These are phyloP conservation scores for Lasioglossum pauxillum DNA, from an alignment of 2,888 invertebrate species.

Conservation along the genomic window DNA sequence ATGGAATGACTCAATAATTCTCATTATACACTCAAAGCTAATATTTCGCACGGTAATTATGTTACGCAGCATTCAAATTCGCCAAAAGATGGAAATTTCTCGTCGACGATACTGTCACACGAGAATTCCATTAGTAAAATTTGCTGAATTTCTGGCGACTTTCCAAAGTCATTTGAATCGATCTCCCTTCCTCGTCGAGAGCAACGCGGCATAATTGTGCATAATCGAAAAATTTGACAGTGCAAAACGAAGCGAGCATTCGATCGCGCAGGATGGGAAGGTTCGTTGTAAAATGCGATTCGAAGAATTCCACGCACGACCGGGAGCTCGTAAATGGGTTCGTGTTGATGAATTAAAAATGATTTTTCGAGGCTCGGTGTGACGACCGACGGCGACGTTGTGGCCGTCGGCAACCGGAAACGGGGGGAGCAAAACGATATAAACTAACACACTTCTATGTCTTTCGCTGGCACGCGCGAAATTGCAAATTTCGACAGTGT, in stretches of 20 bases:
- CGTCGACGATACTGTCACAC: background rate
- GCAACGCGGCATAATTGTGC: background rate
- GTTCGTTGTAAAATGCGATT: background rate
- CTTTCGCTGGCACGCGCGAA: slow-evolving; percentile 45
- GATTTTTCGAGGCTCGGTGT: slow-evolving; percentile 25
- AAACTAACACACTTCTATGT: slow-evolving; percentile 27
- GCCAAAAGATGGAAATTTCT: background rate
- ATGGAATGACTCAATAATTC: background rate
- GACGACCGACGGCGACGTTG: slow-evolving; percentile 18
- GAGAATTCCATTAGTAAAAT: background rate
- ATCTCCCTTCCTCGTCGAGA: background rate
- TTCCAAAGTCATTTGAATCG: background rate
- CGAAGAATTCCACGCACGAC: slow-evolving; percentile 6
- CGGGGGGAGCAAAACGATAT: slow-evolving; percentile 26
- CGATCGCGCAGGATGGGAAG: background rate
- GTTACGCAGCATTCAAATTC: background rate
- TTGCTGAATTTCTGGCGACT: background rate
- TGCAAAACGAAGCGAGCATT: background rate
- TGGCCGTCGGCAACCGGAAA: slow-evolving; percentile 38
- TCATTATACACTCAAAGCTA: background rate
- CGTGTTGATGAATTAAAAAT: slow-evolving; percentile 13
- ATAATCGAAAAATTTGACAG: background rate
- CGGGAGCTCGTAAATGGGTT: slow-evolving; percentile 28
- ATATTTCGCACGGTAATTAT: background rate
- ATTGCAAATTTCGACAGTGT: slow-evolving; percentile 34